Evolutionary conservation across 2,888 invertebrate genomes (phyloP), one percentile per base, ranked within the genome.

Genomic region (Diplolepis rosae): DNA sequence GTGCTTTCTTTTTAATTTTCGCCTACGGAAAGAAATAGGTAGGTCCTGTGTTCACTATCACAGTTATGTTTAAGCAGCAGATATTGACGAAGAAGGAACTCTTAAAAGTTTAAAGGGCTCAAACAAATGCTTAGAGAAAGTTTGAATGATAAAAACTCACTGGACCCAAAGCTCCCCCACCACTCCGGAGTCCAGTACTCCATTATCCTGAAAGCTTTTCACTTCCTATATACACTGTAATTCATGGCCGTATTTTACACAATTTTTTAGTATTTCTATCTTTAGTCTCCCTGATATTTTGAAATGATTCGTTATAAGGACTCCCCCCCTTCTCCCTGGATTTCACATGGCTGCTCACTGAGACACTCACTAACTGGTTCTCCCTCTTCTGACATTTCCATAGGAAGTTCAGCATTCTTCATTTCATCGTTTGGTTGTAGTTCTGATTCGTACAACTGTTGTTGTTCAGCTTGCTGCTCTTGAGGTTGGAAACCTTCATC

Each of bases 41-140:
- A 81, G 83, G 85, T 87, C 86, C 87, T 87, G 87, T 87, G 86
- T 87, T 88, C 84, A 87, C 84, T 84, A 86, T 87, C 84, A 86
- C 85, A 85, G 84, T 86, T 84, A 82, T 83, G 80, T 83, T 81
- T 79, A 80, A 83, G 82, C 84, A 84, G 83, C 84, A 77, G 77
- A 73, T 65, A 75, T 67, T 71, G 70, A 73, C 54, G 52, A 72
- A 77, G 78, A 80, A 77, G 73, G 76, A 77, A 80, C 76, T 78
- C 77, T 74, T 68, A n/a, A 28, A 66, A 22, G 67, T 68, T 71
- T 68, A 39, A 61, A 68, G 72, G 77, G 76, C 72, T 77, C 73
- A 75, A 77, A 71, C 56, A 68, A 72, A 76, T 74, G 69, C 72
- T 67, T 69, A 69, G 66, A 65, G 71, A 75, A 69, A 69, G 56